A percentile compares a stretch with the other conserved stretches of the same genome.
Conservation (phyloP, 2,797 vertebrate species). For the Orestias chungarensis region DNA sequence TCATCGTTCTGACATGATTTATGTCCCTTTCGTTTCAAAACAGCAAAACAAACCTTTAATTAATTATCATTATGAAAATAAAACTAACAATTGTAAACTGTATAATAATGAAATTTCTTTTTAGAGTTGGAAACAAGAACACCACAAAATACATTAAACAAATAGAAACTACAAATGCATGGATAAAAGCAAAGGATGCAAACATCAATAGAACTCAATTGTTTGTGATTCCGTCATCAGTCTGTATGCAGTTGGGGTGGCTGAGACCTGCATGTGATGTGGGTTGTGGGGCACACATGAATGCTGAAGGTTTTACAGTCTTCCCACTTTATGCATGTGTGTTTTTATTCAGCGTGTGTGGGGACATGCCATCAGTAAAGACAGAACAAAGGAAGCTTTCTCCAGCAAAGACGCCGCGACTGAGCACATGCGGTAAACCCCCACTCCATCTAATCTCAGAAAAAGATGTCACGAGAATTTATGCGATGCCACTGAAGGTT, state of each 20-base stretch:
- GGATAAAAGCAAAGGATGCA: background rate
- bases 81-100: background rate
- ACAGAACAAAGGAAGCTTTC: constrained; percentile 23
- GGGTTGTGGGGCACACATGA: background rate
- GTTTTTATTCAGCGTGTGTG: constrained; percentile 11
- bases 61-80: background rate
- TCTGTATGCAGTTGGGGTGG: constrained; percentile 3
- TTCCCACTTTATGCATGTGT: constrained; percentile 9
- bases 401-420: constrained; percentile 23
- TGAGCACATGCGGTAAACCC: constrained; percentile 12
- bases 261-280: background rate
- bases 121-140: background rate
- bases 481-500: constrained; percentile 28
- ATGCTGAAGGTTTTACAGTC: constrained; percentile 1
- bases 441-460: constrained; percentile 52
- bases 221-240: constrained; percentile 11
- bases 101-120: too few species aligned
- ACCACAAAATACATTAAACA: background rate
- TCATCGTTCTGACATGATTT: too few species aligned
- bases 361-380: constrained; percentile 22
- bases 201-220: constrained; percentile 5
- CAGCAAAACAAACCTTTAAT: background rate
- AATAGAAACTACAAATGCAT: background rate
- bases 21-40: too few species aligned
- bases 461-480: constrained; percentile 58